phyloP scores from a whole-genome alignment of 2,888 invertebrate species.

The Cordilura impudica region DNA sequence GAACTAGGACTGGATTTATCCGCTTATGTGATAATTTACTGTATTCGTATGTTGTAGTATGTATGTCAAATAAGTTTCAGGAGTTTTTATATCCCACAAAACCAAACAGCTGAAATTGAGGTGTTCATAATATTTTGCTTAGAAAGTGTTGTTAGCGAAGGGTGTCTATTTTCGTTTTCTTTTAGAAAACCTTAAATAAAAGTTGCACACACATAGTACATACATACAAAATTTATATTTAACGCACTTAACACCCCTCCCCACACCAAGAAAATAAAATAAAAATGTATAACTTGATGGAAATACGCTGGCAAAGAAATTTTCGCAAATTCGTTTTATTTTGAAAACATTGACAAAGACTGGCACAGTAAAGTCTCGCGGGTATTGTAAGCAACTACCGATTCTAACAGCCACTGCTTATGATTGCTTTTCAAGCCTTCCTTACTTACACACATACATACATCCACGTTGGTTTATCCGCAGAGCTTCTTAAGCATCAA shows the following conservation, averaged over 20 bases:
- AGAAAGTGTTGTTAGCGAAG: slow-evolving; percentile 22
- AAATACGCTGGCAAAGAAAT: slow-evolving; percentile 19
- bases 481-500: slow-evolving; percentile 20
- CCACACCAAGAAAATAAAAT: background rate
- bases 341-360: slow-evolving; percentile 18
- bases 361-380: slow-evolving; percentile 23
- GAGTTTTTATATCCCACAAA: background rate
- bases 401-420: background rate
- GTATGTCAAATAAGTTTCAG: background rate
- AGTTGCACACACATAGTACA: too few species aligned
- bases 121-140: slow-evolving; percentile 29
- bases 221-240: slow-evolving; percentile 38
- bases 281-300: background rate
- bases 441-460: too few species aligned
- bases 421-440: slow-evolving; percentile 23
- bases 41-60: background rate
- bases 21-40: background rate
- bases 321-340: slow-evolving; percentile 37
- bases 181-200: slow-evolving; percentile 23
- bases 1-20: too few species aligned
- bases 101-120: slow-evolving; percentile 13
- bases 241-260: slow-evolving; percentile 27
- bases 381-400: slow-evolving; percentile 32
- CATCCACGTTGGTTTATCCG: background rate
- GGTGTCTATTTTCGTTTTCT: slow-evolving; percentile 27